Percentiles rank a stretch among this genome's conserved stretches.
These are phyloP conservation scores for Caenorhabditis zanzibari DNA, from an alignment of 2,888 invertebrate genomes.

Conservation along the genomic window DNA sequence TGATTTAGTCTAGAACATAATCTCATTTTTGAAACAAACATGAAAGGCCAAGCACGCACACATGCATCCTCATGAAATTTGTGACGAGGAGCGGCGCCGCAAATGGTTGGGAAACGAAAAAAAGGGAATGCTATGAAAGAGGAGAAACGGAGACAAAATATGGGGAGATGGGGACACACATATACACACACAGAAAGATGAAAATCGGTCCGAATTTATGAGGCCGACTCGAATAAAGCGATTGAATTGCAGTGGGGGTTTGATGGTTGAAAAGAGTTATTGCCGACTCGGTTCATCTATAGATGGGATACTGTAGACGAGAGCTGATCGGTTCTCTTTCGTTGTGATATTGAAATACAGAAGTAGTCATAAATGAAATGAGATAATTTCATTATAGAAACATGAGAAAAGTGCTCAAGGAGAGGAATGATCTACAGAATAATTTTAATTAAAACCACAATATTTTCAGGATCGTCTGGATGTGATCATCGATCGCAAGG, in stretches of 20 bases:
- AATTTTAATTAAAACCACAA: too few relatives aligned
- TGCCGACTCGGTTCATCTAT: not conserved
- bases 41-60: slow-evolving; percentile 3
- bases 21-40: slow-evolving; percentile 20
- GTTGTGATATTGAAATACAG: not conserved
- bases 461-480: slow-evolving; percentile 45
- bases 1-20: not conserved
- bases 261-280: slow-evolving; percentile 23
- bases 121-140: slow-evolving; percentile 29
- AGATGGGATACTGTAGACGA: slow-evolving; percentile 1
- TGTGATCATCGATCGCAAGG: slow-evolving; percentile 45
- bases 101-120: slow-evolving; percentile 54
- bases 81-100: slow-evolving; percentile 33
- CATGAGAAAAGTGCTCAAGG: too few relatives aligned
- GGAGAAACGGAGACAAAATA: slow-evolving; percentile 15
- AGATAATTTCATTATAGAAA: too few relatives aligned
- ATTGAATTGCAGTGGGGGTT: not conserved
- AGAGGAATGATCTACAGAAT: too few relatives aligned
- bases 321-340: not conserved
- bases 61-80: slow-evolving; percentile 32
- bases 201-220: slow-evolving; percentile 54
- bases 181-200: slow-evolving; percentile 32
- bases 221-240: slow-evolving; percentile 38
- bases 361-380: not conserved
- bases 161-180: slow-evolving; percentile 25